Evolutionary conservation across 2,113 vertebrate species (phyloP), one percentile per base, ranked within the genome.

Genomic region (Proteles cristata): DNA sequence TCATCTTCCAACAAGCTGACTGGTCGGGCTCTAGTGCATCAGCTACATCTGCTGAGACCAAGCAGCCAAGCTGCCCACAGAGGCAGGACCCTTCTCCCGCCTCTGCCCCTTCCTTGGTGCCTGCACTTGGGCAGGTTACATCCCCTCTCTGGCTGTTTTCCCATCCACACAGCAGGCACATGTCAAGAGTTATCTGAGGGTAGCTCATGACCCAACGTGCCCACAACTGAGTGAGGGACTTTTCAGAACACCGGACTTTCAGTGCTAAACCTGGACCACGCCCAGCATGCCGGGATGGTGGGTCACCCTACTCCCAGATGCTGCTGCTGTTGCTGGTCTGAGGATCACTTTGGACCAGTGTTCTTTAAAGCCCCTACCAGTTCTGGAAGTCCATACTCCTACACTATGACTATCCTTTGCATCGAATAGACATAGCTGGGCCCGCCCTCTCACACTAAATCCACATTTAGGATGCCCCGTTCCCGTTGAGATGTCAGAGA

Each of bases 71-170:
- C 33, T 3, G 11, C 61, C 33, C 61, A 11, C 25, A 14, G 63
- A 26, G 39, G 8, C 3, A 11, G 11, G 2, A 55, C 50, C 5
- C 39, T 31, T 63, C 4, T 50, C 50, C 35, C 2, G 35, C 35
- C 71, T 33, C 48, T 12, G 61, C 15, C 48, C n/a, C 39, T n/a
- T 66, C 4, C 10, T 2, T 2, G 71, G 31, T 11, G 8, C 23
- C 66, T 5, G 66, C 2, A 8, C 6, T 17, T 6, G 8, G 28
- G 71, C 33, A 15, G 58, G 48, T 15, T 4, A 12, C 17, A 0
- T 3, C 58, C 23, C 39, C 12, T 50, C 53, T 5, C 55, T 25
- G 21, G n/a, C 31, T 35, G 6, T 15, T 21, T 39, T 31, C 53
- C 53, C 35, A 35, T 12, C 55, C 9, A 31, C 4, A 7, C 6